Evolutionary conservation across 2,888 invertebrate species (phyloP).

Genomic region (Drosophila robusta): DNA sequence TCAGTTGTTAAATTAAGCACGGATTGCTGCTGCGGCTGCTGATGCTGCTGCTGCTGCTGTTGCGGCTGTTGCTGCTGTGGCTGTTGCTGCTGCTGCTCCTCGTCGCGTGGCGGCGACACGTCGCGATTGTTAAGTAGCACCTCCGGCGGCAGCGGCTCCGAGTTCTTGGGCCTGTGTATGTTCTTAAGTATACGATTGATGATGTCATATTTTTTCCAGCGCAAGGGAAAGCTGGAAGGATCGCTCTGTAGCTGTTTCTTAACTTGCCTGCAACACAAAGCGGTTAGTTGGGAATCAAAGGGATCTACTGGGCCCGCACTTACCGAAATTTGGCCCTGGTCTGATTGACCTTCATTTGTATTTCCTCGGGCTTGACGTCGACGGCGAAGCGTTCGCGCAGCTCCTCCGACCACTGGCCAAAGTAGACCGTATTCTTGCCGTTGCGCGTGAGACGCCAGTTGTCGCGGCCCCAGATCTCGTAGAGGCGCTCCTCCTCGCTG

Average conservation of each 20-base stretch:
- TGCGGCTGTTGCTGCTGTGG: conserved; percentile 15
- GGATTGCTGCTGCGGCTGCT: conserved; percentile 30
- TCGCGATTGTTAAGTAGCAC: conserved; percentile 80
- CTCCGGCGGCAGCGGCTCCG: conserved; percentile 79
- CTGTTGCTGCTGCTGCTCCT: conserved; percentile 44
- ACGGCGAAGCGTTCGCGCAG: conserved; percentile 72
- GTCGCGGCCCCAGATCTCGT: conserved; percentile 82
- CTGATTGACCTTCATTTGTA: conserved; percentile 82
- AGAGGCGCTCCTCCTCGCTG: conserved; percentile 80
- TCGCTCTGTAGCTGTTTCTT: conserved; percentile 70
- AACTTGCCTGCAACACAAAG: neutral
- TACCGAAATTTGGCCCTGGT: conserved; percentile 82
- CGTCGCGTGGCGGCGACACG: conserved; percentile 72
- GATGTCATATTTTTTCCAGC: conserved; percentile 81
- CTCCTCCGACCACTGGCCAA: conserved; percentile 79
- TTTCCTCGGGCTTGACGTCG: conserved; percentile 81
- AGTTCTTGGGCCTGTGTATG: conserved; percentile 79
- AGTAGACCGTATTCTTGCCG: conserved; percentile 81
- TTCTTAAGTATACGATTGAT: conserved; percentile 79
- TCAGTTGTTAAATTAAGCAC: conserved; percentile 46
- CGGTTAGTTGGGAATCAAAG: neutral
- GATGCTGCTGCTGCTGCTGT: conserved; percentile 29
- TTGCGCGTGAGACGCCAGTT: conserved; percentile 81
- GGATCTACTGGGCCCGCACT: conserved; percentile 2
- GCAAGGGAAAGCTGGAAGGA: conserved; percentile 56